Evolutionary conservation across 2,113 vertebrate species (phyloP).

Genomic region (Antechinus stuartii): DNA sequence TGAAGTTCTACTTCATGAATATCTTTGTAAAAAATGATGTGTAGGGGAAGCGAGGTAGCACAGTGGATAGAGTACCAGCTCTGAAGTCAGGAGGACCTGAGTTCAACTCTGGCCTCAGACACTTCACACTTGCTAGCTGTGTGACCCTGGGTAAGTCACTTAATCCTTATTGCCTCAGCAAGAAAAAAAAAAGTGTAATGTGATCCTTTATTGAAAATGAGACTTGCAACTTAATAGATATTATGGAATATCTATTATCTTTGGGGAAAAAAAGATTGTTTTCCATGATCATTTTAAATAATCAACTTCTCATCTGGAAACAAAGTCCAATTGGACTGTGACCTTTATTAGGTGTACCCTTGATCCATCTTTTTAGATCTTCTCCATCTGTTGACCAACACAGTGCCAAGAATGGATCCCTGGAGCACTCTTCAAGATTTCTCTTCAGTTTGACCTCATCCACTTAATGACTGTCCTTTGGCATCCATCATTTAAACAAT

Average conservation of each 20-base stretch:
- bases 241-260: background rate
- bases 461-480: background rate
- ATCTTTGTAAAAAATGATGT: no score
- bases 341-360: background rate
- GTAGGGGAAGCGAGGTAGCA: no score
- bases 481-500: background rate
- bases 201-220: background rate
- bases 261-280: background rate
- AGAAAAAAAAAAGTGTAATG: background rate
- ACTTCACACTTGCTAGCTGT: no score
- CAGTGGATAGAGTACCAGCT: no score
- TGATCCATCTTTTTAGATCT: background rate
- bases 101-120: no score
- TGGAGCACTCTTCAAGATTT: background rate
- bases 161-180: no score
- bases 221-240: background rate
- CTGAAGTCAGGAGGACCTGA: no score
- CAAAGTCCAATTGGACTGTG: background rate
- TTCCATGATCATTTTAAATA: background rate
- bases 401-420: background rate
- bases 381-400: background rate
- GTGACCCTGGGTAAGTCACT: no score
- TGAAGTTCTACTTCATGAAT: no score
- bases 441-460: background rate
- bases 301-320: background rate